Conservation (phyloP, 2,888 invertebrate genomes). For the Frankliniella fusca region DNA sequence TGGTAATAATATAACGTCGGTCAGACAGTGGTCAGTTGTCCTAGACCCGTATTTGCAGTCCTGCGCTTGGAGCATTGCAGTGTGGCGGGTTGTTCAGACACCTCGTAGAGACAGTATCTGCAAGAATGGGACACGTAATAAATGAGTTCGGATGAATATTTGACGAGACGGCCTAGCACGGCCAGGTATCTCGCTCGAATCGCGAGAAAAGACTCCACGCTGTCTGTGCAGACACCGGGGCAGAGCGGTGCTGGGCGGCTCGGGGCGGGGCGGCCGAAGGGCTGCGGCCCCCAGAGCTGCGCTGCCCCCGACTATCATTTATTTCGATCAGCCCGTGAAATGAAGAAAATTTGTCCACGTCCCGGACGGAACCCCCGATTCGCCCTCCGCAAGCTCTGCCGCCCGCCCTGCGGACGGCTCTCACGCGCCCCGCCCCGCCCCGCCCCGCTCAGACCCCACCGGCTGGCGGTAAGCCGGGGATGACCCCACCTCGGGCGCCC, state of each 20-base stretch:
- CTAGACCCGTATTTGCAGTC: no score
- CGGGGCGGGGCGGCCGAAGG: not conserved
- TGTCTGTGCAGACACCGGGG: not conserved
- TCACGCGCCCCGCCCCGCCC: not conserved
- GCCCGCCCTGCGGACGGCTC: not conserved
- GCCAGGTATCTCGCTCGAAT: not conserved
- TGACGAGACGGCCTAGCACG: no score
- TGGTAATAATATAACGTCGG: no score
- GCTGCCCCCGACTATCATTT: constrained; percentile 16
- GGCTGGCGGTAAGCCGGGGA: no score
- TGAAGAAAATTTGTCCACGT: constrained; percentile 20
- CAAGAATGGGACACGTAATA: no score
- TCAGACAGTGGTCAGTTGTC: no score
- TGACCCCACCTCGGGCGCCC: no score
- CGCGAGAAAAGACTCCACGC: not conserved
- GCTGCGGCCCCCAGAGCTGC: not conserved
- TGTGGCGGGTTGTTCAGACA: no score
- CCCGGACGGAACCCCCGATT: not conserved
- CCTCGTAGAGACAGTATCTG: no score
- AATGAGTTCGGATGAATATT: no score
- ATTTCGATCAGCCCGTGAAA: constrained; percentile 16
- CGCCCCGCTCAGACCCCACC: not conserved
- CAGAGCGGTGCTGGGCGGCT: not conserved
- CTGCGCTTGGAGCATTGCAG: no score
- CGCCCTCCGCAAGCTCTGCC: not conserved